Conservation (phyloP, 2,888 invertebrate species). For the Ectemnius cavifrons region DNA sequence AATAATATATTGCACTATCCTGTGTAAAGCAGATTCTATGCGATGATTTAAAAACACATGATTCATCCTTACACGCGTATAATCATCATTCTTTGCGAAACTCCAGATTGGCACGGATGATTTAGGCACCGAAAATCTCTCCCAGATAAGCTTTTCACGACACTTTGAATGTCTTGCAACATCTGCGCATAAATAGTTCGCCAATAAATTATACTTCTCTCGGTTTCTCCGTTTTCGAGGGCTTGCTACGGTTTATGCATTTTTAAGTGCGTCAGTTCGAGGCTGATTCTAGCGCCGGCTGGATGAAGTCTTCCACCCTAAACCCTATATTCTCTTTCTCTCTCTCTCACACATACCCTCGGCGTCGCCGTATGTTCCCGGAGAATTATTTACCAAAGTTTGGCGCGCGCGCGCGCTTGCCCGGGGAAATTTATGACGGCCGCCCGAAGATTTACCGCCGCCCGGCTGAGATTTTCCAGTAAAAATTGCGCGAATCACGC, state of each 20-base stretch:
- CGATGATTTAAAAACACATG: too few relatives aligned
- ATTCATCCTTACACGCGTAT: too few relatives aligned
- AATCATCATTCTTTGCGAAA: too few relatives aligned
- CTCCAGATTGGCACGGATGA: too few relatives aligned
- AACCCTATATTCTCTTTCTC: slow-evolving; percentile 17
- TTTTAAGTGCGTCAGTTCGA: slow-evolving; percentile 12
- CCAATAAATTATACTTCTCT: slow-evolving; percentile 5
- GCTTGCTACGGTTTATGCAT: slow-evolving; percentile 3
- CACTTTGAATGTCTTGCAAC: not conserved
- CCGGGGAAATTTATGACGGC: slow-evolving; percentile 35
- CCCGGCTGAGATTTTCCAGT: slow-evolving; percentile 28
- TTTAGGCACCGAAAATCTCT: too few relatives aligned
- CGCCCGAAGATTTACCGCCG: slow-evolving; percentile 33
- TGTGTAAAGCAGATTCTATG: too few relatives aligned
- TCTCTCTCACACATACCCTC: not conserved
- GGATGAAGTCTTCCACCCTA: slow-evolving; percentile 19
- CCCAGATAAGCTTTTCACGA: not conserved
- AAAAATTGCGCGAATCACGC: slow-evolving; percentile 22
- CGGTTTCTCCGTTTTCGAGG: not conserved
- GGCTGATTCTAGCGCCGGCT: not conserved
- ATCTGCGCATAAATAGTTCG: slow-evolving; percentile 2
- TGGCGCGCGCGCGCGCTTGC: slow-evolving; percentile 15
- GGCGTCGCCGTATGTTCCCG: slow-evolving; percentile 5
- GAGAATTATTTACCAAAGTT: slow-evolving; percentile 45
- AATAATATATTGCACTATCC: too few relatives aligned